Evolutionary conservation across 2,888 invertebrate species (phyloP), one percentile per base, ranked within the genome.

Genomic region (Ypsolopha scabrella): DNA sequence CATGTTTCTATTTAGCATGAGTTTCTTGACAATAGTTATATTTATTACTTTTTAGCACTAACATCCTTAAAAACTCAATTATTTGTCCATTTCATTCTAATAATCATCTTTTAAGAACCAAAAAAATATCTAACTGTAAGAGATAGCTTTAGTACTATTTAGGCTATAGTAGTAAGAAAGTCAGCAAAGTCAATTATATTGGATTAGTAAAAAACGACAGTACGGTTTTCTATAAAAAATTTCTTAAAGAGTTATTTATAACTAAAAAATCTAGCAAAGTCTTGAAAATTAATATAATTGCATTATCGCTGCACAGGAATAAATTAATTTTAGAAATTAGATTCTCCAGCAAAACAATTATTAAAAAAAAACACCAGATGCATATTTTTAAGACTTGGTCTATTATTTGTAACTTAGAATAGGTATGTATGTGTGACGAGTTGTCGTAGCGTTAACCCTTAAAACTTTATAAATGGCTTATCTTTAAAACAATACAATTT

Each of bases 121-220:
- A 80, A 70, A 62, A 64, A 64, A 60, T 69, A 67, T 71, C 57
- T 79, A 76, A 68, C 64, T 76, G 61, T 82, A 82, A 81, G 81
- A 65, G 72, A 80, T 50, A 50, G 80, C 77, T 72, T 72, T 83
- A 83, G 82, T 82, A 81, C 76, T 74, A 63, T 74, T 70, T 81
- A 83, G 80, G 74, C 70, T 85, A 41, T n/a, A 82, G 76, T 80
- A 85, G 82, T 83, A 81, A 81, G 81, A 78, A 80, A 82, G 79
- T 80, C 81, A 73, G 82, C 80, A 73, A 82, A 79, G 85, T 86
- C 85, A 86, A 86, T 86, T 86, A 86, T 86, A 85, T 86, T 80
- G 74, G 77, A 83, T 76, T 86, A 86, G 85, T 75, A 71, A 58
- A 64, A 71, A 69, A 71, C 72, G 72, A 71, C 77, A 70, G 73